These are phyloP conservation scores for Acipenser oxyrinchus DNA, from an alignment of 2,797 vertebrate species.

Conservation along the genomic window DNA sequence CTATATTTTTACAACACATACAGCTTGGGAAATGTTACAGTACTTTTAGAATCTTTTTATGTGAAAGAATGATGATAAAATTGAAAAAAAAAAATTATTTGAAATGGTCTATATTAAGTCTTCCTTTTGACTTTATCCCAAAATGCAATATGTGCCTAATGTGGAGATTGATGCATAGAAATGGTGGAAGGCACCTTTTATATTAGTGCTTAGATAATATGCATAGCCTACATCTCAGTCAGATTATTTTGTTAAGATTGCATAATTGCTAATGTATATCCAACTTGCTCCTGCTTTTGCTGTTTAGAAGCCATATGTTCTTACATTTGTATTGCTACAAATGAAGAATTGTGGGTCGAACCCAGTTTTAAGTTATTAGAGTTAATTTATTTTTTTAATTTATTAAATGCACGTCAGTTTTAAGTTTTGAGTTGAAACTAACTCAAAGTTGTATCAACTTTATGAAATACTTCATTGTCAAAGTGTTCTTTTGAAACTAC, in stretches of 20 bases:
- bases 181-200: conserved; percentile 6
- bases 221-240: conserved; percentile 2
- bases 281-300: conserved; percentile 43
- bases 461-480: conserved; percentile 27
- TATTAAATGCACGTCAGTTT: conserved; percentile 53
- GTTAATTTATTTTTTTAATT: conserved; percentile 59
- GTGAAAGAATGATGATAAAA: conserved; percentile 43
- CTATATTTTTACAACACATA: conserved; percentile 68
- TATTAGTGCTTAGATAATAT: conserved; percentile 19
- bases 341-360: conserved; percentile 49
- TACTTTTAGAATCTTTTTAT: conserved; percentile 55
- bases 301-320: conserved; percentile 64
- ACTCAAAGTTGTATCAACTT: conserved; percentile 31
- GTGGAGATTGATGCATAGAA: conserved; percentile 6
- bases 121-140: conserved; percentile 50
- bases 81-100: conserved; percentile 40
- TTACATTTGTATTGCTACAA: conserved; percentile 48
- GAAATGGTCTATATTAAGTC: conserved; percentile 54
- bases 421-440: conserved; percentile 28
- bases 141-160: conserved; percentile 25
- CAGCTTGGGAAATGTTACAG: conserved; percentile 56
- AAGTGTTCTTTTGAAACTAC: conserved; percentile 40
- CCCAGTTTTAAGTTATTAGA: conserved; percentile 61
- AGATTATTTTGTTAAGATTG: neutral
- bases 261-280: conserved; percentile 6